These are phyloP conservation scores for Zaprionus tsacasi DNA, from an alignment of 1,140 invertebrate species.

Conservation along the genomic window DNA sequence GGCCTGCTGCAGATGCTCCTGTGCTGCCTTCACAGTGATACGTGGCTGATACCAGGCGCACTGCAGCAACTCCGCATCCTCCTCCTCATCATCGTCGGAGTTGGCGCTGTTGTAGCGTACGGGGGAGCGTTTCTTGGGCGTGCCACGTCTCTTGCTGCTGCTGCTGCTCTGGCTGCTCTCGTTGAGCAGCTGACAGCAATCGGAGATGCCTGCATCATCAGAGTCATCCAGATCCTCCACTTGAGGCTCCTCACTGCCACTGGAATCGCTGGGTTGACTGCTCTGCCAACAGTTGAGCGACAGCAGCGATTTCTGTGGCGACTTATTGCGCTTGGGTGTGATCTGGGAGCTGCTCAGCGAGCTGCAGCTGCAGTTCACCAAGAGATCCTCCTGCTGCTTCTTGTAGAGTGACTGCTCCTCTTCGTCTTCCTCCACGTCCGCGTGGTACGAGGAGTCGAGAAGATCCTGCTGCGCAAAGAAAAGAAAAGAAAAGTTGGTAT, in stretches of 20 bases:
- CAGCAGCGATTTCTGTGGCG: slow-evolving; percentile 74
- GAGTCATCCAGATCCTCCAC: slow-evolving; percentile 45
- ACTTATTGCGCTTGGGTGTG: slow-evolving; percentile 55
- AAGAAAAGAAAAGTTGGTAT: neutral
- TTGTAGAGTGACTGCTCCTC: slow-evolving; percentile 37
- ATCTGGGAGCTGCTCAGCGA: slow-evolving; percentile 35
- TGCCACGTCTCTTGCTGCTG: slow-evolving; percentile 41
- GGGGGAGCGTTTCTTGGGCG: slow-evolving; percentile 39
- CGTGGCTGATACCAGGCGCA: slow-evolving; percentile 75
- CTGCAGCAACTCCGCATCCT: slow-evolving; percentile 59
- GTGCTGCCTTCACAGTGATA: slow-evolving; percentile 68
- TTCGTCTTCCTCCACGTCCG: slow-evolving; percentile 74
- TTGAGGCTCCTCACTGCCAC: slow-evolving; percentile 45
- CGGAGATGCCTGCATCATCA: slow-evolving; percentile 73
- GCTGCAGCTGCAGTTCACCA: slow-evolving; percentile 66
- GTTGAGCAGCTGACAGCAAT: slow-evolving; percentile 73
- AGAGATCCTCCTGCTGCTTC: neutral
- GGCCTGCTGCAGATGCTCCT: slow-evolving; percentile 53
- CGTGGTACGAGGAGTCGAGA: slow-evolving; percentile 79
- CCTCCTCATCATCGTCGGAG: slow-evolving; percentile 53
- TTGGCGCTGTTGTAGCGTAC: slow-evolving; percentile 46
- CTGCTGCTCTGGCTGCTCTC: slow-evolving; percentile 38
- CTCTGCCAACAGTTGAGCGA: slow-evolving; percentile 80
- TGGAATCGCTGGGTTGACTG: slow-evolving; percentile 71
- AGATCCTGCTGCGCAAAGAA: slow-evolving; percentile 61